Conservation (phyloP, 2,797 vertebrate genomes). For the Stomatorhinus walkeri region DNA sequence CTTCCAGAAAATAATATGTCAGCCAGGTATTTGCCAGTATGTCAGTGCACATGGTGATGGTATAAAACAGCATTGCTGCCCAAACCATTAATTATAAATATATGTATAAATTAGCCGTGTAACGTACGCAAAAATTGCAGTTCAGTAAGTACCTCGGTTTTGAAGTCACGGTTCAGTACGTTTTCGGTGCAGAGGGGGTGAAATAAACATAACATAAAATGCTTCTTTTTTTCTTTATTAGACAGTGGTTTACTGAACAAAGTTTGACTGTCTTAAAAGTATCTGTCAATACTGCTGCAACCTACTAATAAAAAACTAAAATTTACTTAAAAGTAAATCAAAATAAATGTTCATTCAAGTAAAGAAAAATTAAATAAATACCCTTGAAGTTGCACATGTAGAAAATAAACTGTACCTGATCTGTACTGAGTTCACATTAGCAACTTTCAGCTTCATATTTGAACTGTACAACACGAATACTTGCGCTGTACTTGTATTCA, state of each 20-base stretch:
- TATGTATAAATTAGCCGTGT: not conserved
- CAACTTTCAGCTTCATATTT: too few relatives aligned
- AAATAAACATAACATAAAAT: not conserved
- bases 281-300: not conserved
- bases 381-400: too few relatives aligned
- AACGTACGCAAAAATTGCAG: not conserved
- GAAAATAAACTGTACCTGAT: too few relatives aligned
- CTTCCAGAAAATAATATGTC: constrained; percentile 88
- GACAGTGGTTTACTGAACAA: not conserved
- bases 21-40: constrained; percentile 66
- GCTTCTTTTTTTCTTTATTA: not conserved
- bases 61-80: constrained; percentile 5
- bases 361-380: too few relatives aligned
- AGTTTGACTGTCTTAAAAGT: not conserved
- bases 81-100: constrained; percentile 21
- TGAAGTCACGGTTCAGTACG: not conserved
- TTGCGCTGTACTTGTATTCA: too few relatives aligned
- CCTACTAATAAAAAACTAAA: not conserved
- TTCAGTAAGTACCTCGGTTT: not conserved
- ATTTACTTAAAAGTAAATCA: not conserved
- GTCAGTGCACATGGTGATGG: not conserved
- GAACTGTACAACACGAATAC: too few relatives aligned
- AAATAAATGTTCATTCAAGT: too few relatives aligned
- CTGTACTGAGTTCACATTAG: too few relatives aligned
- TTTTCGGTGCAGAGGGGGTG: not conserved